Evolutionary conservation across 1,140 invertebrate genomes (phyloP).

Genomic region (Metopolophium dirhodum): DNA sequence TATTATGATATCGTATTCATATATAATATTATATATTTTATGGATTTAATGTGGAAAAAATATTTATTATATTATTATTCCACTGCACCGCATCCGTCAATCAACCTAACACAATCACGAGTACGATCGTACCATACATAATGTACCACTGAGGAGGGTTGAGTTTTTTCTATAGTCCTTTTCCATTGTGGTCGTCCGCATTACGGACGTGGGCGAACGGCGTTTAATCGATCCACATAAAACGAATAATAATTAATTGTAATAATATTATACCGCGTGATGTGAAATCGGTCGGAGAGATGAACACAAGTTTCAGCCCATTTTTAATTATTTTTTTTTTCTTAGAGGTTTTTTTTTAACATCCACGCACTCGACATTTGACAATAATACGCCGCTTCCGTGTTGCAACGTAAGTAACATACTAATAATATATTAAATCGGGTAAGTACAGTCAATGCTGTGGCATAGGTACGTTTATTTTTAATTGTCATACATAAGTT

Average conservation of each 20-base stretch:
- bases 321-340: neutral
- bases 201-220: neutral
- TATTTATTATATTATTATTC: neutral
- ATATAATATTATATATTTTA: neutral
- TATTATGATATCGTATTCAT: neutral
- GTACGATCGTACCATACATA: neutral
- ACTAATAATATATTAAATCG: neutral
- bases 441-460: neutral
- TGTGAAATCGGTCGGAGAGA: neutral
- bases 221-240: neutral
- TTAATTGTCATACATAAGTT: too few relatives aligned
- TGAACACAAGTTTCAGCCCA: neutral
- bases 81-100: neutral
- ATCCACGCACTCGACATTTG: neutral
- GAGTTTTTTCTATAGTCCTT: neutral
- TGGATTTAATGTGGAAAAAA: neutral
- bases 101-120: neutral
- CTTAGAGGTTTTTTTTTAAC: neutral
- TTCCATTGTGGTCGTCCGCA: neutral
- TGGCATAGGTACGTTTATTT: neutral
- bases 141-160: neutral
- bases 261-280: neutral
- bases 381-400: neutral
- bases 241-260: neutral
- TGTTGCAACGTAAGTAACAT: neutral